Evolutionary conservation across 2,888 invertebrate species (phyloP).

Genomic region (Operophtera brumata): DNA sequence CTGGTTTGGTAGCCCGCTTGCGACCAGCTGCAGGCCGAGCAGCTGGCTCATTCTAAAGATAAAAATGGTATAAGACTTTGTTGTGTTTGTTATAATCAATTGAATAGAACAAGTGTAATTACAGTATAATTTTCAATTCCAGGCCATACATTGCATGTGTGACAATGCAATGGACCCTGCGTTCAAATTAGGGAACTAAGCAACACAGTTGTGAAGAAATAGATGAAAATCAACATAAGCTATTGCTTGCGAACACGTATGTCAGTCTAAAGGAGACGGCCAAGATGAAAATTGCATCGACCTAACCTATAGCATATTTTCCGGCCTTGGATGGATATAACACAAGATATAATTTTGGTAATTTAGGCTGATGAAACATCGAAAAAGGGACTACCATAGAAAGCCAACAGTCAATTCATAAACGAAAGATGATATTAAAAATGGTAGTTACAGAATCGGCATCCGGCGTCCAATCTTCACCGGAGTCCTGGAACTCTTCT

Average conservation of each 20-base stretch:
- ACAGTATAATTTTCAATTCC: not conserved
- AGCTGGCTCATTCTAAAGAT: constrained; percentile 59
- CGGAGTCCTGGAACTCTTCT: constrained; percentile 79
- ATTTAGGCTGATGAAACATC: not conserved
- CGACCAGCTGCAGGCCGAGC: constrained; percentile 55
- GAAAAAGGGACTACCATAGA: not conserved
- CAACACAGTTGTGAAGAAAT: not conserved
- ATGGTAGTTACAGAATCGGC: constrained; percentile 67
- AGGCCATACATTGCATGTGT: no score
- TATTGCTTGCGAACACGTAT: not conserved
- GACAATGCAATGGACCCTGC: no score
- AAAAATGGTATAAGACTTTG: not conserved
- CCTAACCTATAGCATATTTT: constrained; percentile 3
- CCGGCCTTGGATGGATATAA: not conserved
- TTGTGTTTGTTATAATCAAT: not conserved
- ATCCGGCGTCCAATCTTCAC: constrained; percentile 80
- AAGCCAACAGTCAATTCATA: not conserved
- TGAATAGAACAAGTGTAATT: not conserved
- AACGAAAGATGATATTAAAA: not conserved
- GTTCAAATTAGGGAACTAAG: not conserved
- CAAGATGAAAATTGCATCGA: not conserved
- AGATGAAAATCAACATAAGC: not conserved
- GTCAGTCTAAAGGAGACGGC: not conserved
- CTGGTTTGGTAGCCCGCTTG: constrained; percentile 59
- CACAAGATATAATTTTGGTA: not conserved